Conservation (phyloP, 2,797 vertebrate genomes). For the Alosa sapidissima region DNA sequence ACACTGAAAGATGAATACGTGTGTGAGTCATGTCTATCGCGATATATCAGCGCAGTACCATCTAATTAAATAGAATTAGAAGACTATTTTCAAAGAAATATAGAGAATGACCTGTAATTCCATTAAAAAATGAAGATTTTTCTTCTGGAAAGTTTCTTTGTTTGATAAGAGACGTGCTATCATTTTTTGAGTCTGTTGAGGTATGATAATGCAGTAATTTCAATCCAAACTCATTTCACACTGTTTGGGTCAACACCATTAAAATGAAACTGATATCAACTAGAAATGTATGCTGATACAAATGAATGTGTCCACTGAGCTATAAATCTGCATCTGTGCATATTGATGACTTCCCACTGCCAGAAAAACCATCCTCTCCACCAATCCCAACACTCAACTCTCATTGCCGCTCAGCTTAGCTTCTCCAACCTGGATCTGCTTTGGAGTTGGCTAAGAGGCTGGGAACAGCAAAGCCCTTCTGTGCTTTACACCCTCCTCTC, state of each 20-base stretch:
- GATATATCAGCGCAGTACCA: not conserved
- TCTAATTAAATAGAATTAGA: not conserved
- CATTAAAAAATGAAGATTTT: not conserved
- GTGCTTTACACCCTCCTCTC: not conserved
- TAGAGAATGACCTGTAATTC: not conserved
- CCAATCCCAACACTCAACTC: not conserved
- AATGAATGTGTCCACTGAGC: constrained; percentile 9
- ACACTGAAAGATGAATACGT: not conserved
- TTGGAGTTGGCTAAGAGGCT: not conserved
- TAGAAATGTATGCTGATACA: not conserved
- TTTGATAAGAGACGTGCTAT: not conserved
- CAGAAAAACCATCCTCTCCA: not conserved
- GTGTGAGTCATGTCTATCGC: not conserved
- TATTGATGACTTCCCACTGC: not conserved
- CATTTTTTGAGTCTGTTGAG: not conserved
- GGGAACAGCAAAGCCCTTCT: not conserved
- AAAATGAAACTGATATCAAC: not conserved
- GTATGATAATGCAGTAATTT: not conserved
- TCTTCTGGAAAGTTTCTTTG: not conserved
- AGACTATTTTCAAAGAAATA: not conserved
- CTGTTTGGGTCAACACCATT: not conserved
- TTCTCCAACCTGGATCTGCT: not conserved
- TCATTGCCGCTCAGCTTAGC: not conserved
- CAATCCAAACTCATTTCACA: constrained; percentile 11
- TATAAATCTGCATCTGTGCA: constrained; percentile 23